A percentile compares a stretch with the other conserved stretches of the same genome.
Evolutionary conservation across 1,140 invertebrate species (phyloP).

Genomic region (Scylla paramamosain): DNA sequence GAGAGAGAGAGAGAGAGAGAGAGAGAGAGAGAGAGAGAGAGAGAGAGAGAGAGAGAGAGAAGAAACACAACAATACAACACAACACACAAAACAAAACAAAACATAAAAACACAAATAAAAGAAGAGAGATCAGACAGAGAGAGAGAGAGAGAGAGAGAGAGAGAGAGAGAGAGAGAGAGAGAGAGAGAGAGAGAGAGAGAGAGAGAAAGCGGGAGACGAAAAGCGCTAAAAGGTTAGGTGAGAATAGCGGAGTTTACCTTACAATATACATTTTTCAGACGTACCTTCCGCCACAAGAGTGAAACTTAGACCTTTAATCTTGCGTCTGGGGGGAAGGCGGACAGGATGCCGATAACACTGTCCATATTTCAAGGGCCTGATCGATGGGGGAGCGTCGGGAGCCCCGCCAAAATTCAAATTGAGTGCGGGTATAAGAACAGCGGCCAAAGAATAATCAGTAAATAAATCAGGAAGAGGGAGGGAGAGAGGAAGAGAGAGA

Average conservation of each 20-base stretch:
- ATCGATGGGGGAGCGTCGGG: slow-evolving; percentile 59
- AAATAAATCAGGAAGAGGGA: not conserved
- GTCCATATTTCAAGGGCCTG: slow-evolving; percentile 66
- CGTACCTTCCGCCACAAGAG: slow-evolving; percentile 41
- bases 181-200: too few species aligned
- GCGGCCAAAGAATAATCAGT: not conserved
- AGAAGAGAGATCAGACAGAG: too few species aligned
- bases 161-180: too few species aligned
- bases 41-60: slow-evolving; percentile 44
- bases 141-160: too few species aligned
- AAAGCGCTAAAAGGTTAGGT: too few species aligned
- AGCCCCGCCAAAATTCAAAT: slow-evolving; percentile 67
- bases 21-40: slow-evolving; percentile 55
- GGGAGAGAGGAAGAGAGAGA: not conserved
- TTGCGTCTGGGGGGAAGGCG: slow-evolving; percentile 55
- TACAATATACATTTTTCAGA: slow-evolving; percentile 37
- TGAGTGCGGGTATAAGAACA: slow-evolving; percentile 40
- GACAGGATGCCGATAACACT: slow-evolving; percentile 66
- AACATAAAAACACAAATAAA: too few species aligned
- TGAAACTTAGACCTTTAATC: slow-evolving; percentile 67
- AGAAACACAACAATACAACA: too few species aligned
- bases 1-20: not conserved
- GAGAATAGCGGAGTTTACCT: too few species aligned
- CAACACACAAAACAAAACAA: too few species aligned
- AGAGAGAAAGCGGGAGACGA: too few species aligned